Percentiles rank a stretch among this genome's conserved stretches.
phyloP scores from a whole-genome alignment of 2,888 invertebrate genomes.

The Hydrotaea cyrtoneurina region DNA sequence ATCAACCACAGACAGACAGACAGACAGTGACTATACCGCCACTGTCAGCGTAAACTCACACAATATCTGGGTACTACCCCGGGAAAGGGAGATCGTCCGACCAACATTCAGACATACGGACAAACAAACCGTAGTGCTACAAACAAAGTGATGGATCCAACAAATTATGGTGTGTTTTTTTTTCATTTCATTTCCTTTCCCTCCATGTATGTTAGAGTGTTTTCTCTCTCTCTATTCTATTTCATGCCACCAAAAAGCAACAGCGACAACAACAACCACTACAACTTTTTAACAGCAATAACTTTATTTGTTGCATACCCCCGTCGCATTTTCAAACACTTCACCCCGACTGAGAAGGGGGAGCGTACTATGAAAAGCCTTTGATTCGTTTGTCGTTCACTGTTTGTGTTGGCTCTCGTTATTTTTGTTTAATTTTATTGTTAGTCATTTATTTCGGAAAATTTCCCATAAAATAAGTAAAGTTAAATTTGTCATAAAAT shows the following conservation, averaged over 20 bases:
- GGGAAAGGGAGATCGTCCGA: conserved; percentile 24
- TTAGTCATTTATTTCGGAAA: conserved; percentile 8
- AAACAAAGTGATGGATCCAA: conserved; percentile 19
- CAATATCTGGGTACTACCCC: not conserved
- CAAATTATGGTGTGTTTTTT: conserved; percentile 46
- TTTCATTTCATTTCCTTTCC: not conserved
- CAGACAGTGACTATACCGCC: not conserved
- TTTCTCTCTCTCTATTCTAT: too few relatives aligned
- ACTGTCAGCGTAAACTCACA: too few relatives aligned
- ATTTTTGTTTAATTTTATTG: conserved; percentile 31
- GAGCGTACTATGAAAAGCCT: not conserved
- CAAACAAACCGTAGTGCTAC: conserved; percentile 24
- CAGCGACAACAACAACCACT: not conserved
- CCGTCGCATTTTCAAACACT: not conserved
- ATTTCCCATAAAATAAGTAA: conserved; percentile 2
- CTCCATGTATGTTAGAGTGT: conserved; percentile 26
- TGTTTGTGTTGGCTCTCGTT: conserved; percentile 1
- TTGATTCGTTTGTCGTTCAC: not conserved
- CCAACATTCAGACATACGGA: conserved; percentile 25
- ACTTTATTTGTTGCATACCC: not conserved
- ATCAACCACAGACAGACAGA: conserved; percentile 37
- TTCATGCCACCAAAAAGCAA: conserved; percentile 2
- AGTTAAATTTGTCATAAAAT: conserved; percentile 19
- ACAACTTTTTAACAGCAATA: conserved; percentile 37
- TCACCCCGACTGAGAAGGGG: not conserved